A percentile compares a stretch with the other conserved stretches of the same genome.
Evolutionary conservation across 2,113 vertebrate species (phyloP).

Genomic region (Alethe diademata): DNA sequence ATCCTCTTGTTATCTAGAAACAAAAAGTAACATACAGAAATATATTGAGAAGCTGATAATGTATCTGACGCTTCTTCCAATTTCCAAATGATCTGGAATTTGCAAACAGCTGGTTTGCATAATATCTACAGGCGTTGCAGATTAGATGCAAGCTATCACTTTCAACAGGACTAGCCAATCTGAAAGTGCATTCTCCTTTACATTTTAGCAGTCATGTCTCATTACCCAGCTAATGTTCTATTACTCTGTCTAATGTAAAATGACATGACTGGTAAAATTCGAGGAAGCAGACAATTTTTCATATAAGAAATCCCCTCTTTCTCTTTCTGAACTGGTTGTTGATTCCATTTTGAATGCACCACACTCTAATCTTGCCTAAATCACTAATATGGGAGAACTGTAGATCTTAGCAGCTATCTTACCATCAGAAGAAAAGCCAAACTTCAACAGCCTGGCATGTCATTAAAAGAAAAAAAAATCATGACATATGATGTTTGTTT

Average conservation of each 20-base stretch:
- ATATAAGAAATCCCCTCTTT: slow-evolving; percentile 32
- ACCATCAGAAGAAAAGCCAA: slow-evolving; percentile 8
- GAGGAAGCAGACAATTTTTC: slow-evolving; percentile 62
- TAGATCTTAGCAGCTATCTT: neutral
- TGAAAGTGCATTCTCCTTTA: slow-evolving; percentile 59
- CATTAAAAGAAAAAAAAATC: neutral
- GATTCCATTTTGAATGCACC: neutral
- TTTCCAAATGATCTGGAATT: slow-evolving; percentile 34
- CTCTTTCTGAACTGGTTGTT: neutral
- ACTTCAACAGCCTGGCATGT: slow-evolving; percentile 32
- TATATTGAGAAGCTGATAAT: neutral
- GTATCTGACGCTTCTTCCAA: neutral
- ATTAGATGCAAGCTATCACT: slow-evolving; percentile 41
- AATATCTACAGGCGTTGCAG: slow-evolving; percentile 29
- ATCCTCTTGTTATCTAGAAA: neutral
- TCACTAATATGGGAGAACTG: neutral
- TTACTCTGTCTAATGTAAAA: slow-evolving; percentile 71
- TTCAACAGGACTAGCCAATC: slow-evolving; percentile 51
- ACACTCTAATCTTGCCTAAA: neutral
- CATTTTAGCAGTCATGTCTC: slow-evolving; percentile 68
- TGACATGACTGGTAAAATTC: slow-evolving; percentile 63
- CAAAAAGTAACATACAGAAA: neutral
- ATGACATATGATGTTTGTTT: slow-evolving; percentile 60
- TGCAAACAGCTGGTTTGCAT: slow-evolving; percentile 45
- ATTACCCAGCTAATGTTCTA: slow-evolving; percentile 72